Evolutionary conservation across 53 echinoderm and acorn worm species (phyloP).

Genomic region (Arbacia lixula): DNA sequence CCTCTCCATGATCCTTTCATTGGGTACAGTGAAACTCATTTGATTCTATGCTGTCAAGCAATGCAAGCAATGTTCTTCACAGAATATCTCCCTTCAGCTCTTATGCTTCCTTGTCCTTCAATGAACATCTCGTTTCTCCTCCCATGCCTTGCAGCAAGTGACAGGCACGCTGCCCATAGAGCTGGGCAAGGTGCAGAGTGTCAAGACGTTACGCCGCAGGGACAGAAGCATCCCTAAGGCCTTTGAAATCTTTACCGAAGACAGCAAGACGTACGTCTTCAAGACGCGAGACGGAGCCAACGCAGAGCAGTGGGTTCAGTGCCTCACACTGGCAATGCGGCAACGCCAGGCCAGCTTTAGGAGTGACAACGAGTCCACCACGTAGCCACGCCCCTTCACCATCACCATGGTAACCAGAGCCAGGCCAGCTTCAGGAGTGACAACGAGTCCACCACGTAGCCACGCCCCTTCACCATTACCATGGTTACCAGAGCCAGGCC

Average conservation of each 20-base stretch:
- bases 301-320: constrained; percentile 99
- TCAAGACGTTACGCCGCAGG: constrained; percentile 87
- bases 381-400: no score
- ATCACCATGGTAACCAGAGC: no score
- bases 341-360: constrained; percentile 57
- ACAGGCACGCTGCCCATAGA: constrained; percentile 77
- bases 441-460: not conserved
- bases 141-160: constrained; percentile 5
- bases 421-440: not conserved
- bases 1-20: no score
- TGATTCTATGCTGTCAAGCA: no score
- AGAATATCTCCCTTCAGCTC: not conserved
- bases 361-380: constrained; percentile 42
- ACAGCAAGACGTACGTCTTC: constrained; percentile 94
- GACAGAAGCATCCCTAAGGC: constrained; percentile 96
- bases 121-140: not conserved
- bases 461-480: no score
- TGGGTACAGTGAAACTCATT: no score
- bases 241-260: constrained; percentile 97
- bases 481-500: no score
- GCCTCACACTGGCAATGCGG: constrained; percentile 90
- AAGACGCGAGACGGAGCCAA: constrained; percentile 93
- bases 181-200: constrained; percentile 91
- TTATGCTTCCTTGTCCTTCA: no score
- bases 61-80: no score